Base-by-base conservation (phyloP, 1,140 invertebrate species). In the Anastrepha ludens region DNA sequence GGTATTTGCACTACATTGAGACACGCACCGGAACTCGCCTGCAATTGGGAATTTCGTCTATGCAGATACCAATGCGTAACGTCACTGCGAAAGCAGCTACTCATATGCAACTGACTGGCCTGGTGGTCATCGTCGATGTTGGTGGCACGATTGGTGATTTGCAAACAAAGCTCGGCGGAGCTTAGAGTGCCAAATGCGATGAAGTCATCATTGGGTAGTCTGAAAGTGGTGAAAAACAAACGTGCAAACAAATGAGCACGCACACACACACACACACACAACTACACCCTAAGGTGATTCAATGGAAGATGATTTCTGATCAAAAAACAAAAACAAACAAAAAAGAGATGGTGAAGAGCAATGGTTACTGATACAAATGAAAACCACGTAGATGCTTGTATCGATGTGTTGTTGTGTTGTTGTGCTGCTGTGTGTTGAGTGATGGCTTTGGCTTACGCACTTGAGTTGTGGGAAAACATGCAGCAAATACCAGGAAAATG, bases 401-500 rank as follows among this genome's bases (percentile, higher is more conserved):
- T 86, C 50, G 8, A 15, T 15, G 60, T 62, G 60, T 62, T 8
- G 29, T 29, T 29, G 29, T 29, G 29, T 29, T 29, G 29, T 29
- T 58, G 2, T 58, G 58, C 13, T 8, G 58, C 13, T 7, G 11
- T 11, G 50, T 55, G 50, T 55, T 55, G 50, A 55, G 50, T 8
- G 50, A 29, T 11, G 13, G 7, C 9, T 74, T 60, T 44, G 29
- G n/a, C 44, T 6, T n/a, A 90, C 91, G 91, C 85, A 93, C 92
- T 89, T 93, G 44, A 93, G 90, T 86, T 93, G 89, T 55, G 89
- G 87, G 47, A 88, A 96, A 88, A 99, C 95, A 92, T 98, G 98
- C 60, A 97, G 95, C 88, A 99, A 94, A 94, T 98, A 99, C 99
- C 99, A 99, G 87, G 96, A 94, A 91, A 99, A 99, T 86, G 94